Conservation (phyloP, 2,888 invertebrate genomes). For the Mechanitis messenoides region DNA sequence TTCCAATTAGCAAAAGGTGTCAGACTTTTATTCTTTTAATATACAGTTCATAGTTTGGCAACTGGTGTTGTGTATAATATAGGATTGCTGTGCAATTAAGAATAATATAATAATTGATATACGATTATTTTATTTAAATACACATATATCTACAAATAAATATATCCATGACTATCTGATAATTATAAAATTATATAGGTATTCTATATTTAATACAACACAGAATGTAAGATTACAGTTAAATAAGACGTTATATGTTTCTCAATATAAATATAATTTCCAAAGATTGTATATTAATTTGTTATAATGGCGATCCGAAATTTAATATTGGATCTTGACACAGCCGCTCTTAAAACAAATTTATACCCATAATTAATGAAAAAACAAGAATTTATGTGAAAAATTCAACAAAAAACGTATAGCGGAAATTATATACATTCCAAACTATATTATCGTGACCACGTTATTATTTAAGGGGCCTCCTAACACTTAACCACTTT, state of each 20-base stretch:
- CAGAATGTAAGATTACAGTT: no score
- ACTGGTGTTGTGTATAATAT: no score
- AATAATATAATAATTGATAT: no score
- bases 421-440: slow-evolving; percentile 42
- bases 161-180: no score
- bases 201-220: no score
- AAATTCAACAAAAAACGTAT: slow-evolving; percentile 21
- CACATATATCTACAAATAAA: no score
- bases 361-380: slow-evolving; percentile 24
- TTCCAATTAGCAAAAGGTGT: slow-evolving; percentile 50
- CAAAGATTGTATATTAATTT: slow-evolving; percentile 23
- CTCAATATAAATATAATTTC: slow-evolving; percentile 20
- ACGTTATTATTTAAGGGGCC: background rate
- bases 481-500: no score
- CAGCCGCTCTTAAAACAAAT: slow-evolving; percentile 11
- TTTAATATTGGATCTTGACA: slow-evolving; percentile 11
- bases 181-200: no score
- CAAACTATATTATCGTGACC: slow-evolving; percentile 11
- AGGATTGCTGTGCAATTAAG: no score
- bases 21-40: slow-evolving; percentile 14
- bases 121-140: no score
- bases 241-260: no score
- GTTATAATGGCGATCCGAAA: slow-evolving; percentile 13
- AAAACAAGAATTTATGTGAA: slow-evolving; percentile 25
- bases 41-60: background rate